Percentiles rank a stretch among this genome's conserved stretches.
Evolutionary conservation across 2,113 vertebrate genomes (phyloP).

Genomic region (Dermatemys mawii): DNA sequence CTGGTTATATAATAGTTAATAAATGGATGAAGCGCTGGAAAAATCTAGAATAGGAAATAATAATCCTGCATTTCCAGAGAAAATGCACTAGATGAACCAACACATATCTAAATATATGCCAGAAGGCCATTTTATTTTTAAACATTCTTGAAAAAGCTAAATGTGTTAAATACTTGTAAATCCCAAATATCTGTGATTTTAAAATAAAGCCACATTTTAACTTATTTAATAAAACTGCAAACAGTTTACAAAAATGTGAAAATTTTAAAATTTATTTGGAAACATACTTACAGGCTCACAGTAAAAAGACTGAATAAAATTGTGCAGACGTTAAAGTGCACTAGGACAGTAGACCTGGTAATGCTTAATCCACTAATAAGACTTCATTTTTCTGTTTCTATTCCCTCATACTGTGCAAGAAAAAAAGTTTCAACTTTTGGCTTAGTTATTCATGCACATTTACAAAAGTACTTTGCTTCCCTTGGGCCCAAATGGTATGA

Average conservation of each 20-base stretch:
- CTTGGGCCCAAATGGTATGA: fast-evolving
- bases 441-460: neutral
- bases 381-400: conserved; percentile 26
- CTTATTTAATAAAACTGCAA: too few species aligned
- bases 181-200: conserved; percentile 42
- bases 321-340: conserved; percentile 76
- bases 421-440: fast-evolving
- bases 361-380: neutral
- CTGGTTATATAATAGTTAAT: fast-evolving
- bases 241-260: conserved; percentile 65
- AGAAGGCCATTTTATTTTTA: neutral
- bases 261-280: conserved; percentile 63
- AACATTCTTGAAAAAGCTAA: neutral
- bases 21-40: neutral
- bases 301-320: conserved; percentile 58
- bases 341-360: neutral
- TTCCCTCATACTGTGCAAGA: neutral
- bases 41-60: neutral
- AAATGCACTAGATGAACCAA: neutral
- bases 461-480: neutral
- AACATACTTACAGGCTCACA: conserved; percentile 63
- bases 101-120: neutral
- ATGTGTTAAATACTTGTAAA: neutral
- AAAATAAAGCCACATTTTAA: conserved; percentile 53
- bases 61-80: neutral